Evolutionary conservation across 2,113 vertebrate species (phyloP), one percentile per base, ranked within the genome.

Genomic region (Galemys pyrenaicus): DNA sequence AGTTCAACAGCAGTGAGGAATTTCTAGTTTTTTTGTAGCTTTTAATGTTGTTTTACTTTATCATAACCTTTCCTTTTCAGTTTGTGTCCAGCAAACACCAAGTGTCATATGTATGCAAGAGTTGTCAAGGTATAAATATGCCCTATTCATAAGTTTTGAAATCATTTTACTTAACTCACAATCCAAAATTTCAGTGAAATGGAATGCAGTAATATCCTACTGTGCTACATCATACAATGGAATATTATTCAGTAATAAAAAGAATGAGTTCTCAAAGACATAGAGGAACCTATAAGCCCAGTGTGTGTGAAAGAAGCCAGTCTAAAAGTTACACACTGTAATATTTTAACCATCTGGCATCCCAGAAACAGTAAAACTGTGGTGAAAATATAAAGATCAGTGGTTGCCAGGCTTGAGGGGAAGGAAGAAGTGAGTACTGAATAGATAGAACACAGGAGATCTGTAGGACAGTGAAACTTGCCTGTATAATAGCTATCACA

Each of bases 391-490:
- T 22, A 70, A 71, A 16, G 35, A 16, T 60, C 4, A 10, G 26
- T 26, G 6, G 15, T 60, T 68, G 24, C 58, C 80, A 26, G 24
- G 6, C 9, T 0, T 37, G 35, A 30, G 3, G 28, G 22, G 8
- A 24, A 39, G 68, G 17, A 19, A 65, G 10, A 28, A 46, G n/a
- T 70, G 37, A 70, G 39, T 30, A 13, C 15, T 56, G 13, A 9
- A 3, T 16, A 7, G 16, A 3, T 16, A 7, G 16, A 65, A 37
- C 8, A 10, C 6, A 1, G 26, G 3, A 0, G 1, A 11, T 44
- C 46, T 70, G 65, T 24, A 80, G 35, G 32, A 26, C 1, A 13
- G 15, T 39, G 62, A 54, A 46, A 87, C 32, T 58, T 8, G 17
- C 24, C 28, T 30, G 1, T 20, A 0, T 65, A 24, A 12, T 5